A percentile compares a stretch with the other conserved stretches of the same genome.
phyloP scores from a whole-genome alignment of 2,113 vertebrate genomes.

The Grallaria varia region DNA sequence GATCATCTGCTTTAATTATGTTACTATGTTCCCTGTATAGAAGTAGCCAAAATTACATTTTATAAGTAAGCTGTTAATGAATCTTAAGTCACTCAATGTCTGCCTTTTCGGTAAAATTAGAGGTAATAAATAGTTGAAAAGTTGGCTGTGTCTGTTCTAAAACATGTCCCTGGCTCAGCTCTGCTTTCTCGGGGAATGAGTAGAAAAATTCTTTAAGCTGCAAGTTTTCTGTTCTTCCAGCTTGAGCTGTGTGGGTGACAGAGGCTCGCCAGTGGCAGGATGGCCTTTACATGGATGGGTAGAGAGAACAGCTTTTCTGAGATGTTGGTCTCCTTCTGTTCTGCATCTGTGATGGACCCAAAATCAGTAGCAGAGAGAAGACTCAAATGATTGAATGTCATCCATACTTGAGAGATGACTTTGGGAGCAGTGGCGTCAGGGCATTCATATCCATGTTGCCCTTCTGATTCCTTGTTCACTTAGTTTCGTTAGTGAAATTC shows the following conservation, averaged over 20 bases:
- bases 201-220: background rate
- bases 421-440: background rate
- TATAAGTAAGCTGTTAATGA: conserved; percentile 35
- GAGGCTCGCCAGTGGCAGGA: background rate
- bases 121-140: conserved; percentile 20
- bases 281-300: background rate
- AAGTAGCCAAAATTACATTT: conserved; percentile 36
- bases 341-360: background rate
- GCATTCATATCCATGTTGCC: rapidly evolving
- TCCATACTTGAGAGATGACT: background rate
- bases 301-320: background rate
- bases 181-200: background rate
- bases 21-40: conserved; percentile 27
- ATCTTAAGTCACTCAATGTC: conserved; percentile 34
- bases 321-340: background rate
- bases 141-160: background rate
- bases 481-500: background rate
- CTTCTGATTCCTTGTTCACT: background rate
- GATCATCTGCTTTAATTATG: conserved; percentile 30
- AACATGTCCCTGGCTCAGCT: background rate
- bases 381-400: background rate
- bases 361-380: background rate
- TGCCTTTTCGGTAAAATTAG: conserved; percentile 39
- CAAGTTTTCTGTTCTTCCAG: background rate
- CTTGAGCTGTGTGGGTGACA: background rate